phyloP scores from a whole-genome alignment of 2,113 vertebrate species.

The Procavia capensis region DNA sequence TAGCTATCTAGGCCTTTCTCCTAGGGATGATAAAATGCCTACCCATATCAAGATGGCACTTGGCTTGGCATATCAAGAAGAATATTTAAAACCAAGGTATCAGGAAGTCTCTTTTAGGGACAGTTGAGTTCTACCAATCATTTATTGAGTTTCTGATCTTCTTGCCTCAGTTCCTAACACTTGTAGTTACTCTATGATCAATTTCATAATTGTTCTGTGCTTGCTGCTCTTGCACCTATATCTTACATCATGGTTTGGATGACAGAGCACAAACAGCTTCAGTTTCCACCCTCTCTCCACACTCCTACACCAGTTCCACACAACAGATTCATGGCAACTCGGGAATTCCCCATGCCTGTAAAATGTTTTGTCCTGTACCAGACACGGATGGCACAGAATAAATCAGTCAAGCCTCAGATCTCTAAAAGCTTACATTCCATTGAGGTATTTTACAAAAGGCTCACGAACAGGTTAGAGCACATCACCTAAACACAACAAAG shows the following conservation, averaged over 20 bases:
- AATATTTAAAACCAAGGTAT: not conserved
- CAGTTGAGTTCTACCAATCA: not conserved
- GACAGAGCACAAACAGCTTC: not conserved
- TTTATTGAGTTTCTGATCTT: not conserved
- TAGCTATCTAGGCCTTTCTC: too few species aligned
- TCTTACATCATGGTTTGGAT: not conserved
- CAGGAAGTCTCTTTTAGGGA: not conserved
- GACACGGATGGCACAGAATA: accelerated
- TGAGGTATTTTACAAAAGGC: not conserved
- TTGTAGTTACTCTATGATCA: not conserved
- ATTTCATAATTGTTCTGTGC: not conserved
- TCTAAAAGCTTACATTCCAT: not conserved
- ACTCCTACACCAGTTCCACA: accelerated
- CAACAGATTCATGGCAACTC: not conserved
- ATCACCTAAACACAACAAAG: too few species aligned
- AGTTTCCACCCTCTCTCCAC: not conserved
- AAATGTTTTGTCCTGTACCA: accelerated
- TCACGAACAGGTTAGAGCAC: accelerated
- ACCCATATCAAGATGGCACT: too few species aligned
- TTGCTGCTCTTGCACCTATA: not conserved
- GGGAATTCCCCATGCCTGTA: accelerated
- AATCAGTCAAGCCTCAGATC: not conserved
- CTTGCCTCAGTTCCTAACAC: not conserved
- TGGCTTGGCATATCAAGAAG: not conserved
- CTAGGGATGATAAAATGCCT: not conserved